These are phyloP conservation scores for Drosophila virilis DNA, from an alignment of 1,140 invertebrate genomes.

Conservation along the genomic window DNA sequence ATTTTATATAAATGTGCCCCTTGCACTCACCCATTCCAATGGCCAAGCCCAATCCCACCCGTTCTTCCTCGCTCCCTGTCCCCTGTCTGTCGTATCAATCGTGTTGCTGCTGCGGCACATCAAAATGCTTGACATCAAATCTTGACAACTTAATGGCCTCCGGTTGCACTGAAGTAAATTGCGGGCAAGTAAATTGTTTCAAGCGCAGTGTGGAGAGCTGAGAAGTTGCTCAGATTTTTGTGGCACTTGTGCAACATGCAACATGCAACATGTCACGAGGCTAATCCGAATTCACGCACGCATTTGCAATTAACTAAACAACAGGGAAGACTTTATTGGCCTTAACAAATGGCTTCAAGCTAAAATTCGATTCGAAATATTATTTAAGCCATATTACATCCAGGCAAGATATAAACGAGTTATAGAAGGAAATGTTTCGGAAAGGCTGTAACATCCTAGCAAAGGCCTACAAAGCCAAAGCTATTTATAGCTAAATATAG, in stretches of 20 bases:
- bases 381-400: no score
- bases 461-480: no score
- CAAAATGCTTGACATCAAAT: slow-evolving; percentile 73
- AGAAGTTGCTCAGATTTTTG: not conserved
- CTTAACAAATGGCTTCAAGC: not conserved
- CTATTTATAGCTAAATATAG: no score
- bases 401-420: no score
- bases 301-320: no score
- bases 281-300: no score
- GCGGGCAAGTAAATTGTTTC: slow-evolving; percentile 22
- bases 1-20: slow-evolving; percentile 29
- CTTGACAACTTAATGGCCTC: slow-evolving; percentile 71
- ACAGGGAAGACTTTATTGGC: no score
- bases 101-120: slow-evolving; percentile 47
- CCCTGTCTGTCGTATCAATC: slow-evolving; percentile 54
- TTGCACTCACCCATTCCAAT: no score
- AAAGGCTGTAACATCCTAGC: no score
- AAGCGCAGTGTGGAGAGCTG: not conserved
- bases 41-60: no score
- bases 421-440: no score
- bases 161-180: slow-evolving; percentile 39
- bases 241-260: slow-evolving; percentile 1
- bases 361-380: no score
- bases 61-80: not conserved
- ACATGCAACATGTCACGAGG: not conserved